Conservation (phyloP, 2,888 invertebrate genomes). For the Scaptomyza cyrtandrae region DNA sequence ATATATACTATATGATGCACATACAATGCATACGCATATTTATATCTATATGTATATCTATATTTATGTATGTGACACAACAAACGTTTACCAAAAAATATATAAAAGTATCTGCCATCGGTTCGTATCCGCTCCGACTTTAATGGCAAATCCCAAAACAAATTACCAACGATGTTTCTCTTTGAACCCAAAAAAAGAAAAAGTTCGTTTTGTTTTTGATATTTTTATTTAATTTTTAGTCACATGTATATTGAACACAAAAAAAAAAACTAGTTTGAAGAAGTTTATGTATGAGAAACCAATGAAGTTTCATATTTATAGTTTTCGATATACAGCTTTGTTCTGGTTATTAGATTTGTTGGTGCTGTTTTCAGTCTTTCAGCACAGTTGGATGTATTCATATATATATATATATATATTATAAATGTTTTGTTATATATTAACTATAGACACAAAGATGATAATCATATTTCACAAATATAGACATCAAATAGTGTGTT, state of each 20-base stretch:
- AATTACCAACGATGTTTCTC: conserved; percentile 3
- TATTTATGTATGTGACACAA: conserved; percentile 28
- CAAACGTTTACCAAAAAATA: conserved; percentile 51
- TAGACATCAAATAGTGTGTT: conserved; percentile 14
- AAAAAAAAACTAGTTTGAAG: conserved; percentile 3
- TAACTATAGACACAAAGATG: background rate
- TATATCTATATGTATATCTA: background rate
- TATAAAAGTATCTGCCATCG: conserved; percentile 36
- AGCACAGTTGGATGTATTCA: conserved; percentile 2
- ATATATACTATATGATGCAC: background rate
- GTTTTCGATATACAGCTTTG: background rate
- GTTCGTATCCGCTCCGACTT: conserved; percentile 6
- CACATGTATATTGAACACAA: background rate
- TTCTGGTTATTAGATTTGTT: background rate
- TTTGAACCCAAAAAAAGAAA: background rate
- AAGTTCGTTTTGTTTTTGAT: background rate
- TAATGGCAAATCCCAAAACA: conserved; percentile 23
- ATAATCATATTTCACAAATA: background rate
- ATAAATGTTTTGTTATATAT: background rate
- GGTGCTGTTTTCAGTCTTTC: conserved; percentile 9
- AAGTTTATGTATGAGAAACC: conserved; percentile 1
- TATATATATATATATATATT: background rate
- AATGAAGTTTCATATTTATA: background rate
- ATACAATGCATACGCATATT: background rate
- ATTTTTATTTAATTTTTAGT: background rate